Evolutionary conservation across 2,888 invertebrate species (phyloP).

Genomic region (Cantharis rufa): DNA sequence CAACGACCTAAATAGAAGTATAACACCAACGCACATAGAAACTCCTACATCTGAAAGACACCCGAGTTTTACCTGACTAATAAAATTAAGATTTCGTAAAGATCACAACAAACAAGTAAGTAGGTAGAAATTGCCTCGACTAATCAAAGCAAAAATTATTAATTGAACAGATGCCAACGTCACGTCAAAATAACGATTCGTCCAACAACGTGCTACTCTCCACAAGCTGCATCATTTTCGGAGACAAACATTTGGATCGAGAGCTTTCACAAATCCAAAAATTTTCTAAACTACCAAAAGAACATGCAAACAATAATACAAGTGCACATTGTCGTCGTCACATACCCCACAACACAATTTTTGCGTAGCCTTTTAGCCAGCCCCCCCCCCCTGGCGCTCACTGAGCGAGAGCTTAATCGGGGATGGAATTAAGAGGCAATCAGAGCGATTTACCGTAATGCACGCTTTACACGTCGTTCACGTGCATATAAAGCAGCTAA

Average conservation of each 20-base stretch:
- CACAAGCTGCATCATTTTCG: neutral
- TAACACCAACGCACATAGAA: conserved; percentile 47
- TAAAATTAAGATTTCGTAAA: conserved; percentile 47
- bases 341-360: neutral
- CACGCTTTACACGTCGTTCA: neutral
- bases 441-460: neutral
- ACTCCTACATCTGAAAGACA: conserved; percentile 44
- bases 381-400: neutral
- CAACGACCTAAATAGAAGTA: conserved; percentile 49
- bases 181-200: neutral
- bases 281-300: neutral
- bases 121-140: conserved; percentile 40
- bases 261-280: neutral
- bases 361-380: neutral
- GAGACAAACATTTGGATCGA: neutral
- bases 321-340: neutral
- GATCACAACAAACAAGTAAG: conserved; percentile 36
- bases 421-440: neutral
- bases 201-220: neutral
- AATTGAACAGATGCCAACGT: neutral
- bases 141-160: conserved; percentile 28
- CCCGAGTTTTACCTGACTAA: conserved; percentile 44
- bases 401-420: neutral
- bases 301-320: neutral
- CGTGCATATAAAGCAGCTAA: conserved; percentile 2